Conservation (phyloP, 53 echinoderm and acorn worm species). For the Holothuria leucospilota region DNA sequence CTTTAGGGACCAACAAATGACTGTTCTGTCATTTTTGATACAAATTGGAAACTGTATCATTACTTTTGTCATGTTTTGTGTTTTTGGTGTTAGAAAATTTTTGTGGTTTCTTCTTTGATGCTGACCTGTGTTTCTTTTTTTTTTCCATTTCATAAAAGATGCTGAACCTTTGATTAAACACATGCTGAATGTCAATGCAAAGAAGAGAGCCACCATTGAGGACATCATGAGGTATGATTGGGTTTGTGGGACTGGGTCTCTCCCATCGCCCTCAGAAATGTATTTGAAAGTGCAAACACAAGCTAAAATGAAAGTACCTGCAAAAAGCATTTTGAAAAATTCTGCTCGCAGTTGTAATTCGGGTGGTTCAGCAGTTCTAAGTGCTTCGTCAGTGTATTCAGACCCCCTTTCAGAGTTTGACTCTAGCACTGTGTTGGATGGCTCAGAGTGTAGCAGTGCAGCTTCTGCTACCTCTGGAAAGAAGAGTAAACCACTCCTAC, state of each 20-base stretch:
- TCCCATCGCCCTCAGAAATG: slow-evolving; percentile 11
- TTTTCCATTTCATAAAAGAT: neutral
- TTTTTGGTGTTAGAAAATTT: too few species aligned
- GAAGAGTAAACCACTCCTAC: neutral
- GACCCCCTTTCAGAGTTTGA: slow-evolving; percentile 19
- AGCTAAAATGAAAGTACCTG: slow-evolving; percentile 41
- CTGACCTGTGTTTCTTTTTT: too few species aligned
- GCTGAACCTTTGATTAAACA: slow-evolving; percentile 70
- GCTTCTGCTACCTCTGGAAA: neutral
- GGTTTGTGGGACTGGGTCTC: slow-evolving; percentile 57
- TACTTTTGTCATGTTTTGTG: too few species aligned
- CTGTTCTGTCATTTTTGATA: too few species aligned
- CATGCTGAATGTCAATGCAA: slow-evolving; percentile 84
- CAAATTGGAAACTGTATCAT: too few species aligned
- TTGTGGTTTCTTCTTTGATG: too few species aligned
- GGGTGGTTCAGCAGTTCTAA: slow-evolving; percentile 20
- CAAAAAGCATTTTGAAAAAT: slow-evolving; percentile 67
- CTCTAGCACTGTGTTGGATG: neutral
- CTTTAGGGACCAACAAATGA: too few species aligned
- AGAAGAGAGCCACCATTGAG: slow-evolving; percentile 83
- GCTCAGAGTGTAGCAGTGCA: neutral
- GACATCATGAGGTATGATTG: slow-evolving; percentile 84
- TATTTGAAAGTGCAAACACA: slow-evolving; percentile 12
- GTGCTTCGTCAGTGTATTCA: slow-evolving; percentile 30
- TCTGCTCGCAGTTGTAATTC: slow-evolving; percentile 40